These are phyloP conservation scores for Pheosia tremula DNA, from an alignment of 2,888 invertebrate species.

Conservation along the genomic window DNA sequence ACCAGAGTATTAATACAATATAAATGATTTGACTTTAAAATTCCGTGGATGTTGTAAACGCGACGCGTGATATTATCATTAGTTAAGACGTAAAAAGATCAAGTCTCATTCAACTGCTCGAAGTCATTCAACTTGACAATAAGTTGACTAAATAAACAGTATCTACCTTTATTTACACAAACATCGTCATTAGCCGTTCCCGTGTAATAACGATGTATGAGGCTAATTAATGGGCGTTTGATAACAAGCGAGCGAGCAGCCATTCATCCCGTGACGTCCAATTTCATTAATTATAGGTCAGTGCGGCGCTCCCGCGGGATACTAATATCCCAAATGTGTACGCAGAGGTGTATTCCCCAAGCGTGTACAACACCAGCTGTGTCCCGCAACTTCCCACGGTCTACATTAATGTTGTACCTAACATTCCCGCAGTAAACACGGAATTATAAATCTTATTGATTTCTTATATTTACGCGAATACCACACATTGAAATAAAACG, in stretches of 20 bases:
- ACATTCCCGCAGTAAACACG: too few species aligned
- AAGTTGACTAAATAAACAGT: neutral
- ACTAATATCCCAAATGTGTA: conserved; percentile 32
- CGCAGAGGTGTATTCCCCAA: neutral
- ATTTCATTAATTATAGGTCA: conserved; percentile 51
- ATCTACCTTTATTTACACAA: neutral
- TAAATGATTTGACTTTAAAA: too few species aligned
- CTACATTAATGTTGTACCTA: too few species aligned
- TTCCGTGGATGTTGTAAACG: too few species aligned
- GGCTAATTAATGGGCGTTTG: conserved; percentile 31
- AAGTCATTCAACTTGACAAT: neutral
- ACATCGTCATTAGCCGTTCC: conserved; percentile 13
- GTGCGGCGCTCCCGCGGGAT: conserved; percentile 31
- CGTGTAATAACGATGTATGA: conserved; percentile 11
- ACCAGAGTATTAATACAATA: too few species aligned
- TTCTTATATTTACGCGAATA: too few species aligned
- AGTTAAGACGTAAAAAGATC: too few species aligned
- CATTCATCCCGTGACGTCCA: conserved; percentile 37
- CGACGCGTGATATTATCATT: too few species aligned
- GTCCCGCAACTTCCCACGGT: too few species aligned
- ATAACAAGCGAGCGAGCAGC: conserved; percentile 28
- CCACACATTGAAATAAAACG: too few species aligned
- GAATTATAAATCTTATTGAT: too few species aligned
- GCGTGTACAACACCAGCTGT: neutral
- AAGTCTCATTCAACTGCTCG: too few species aligned